Percentiles rank a stretch among this genome's conserved stretches.
Evolutionary conservation across 2,113 vertebrate genomes (phyloP).

Genomic region (Montifringilla adamsi): DNA sequence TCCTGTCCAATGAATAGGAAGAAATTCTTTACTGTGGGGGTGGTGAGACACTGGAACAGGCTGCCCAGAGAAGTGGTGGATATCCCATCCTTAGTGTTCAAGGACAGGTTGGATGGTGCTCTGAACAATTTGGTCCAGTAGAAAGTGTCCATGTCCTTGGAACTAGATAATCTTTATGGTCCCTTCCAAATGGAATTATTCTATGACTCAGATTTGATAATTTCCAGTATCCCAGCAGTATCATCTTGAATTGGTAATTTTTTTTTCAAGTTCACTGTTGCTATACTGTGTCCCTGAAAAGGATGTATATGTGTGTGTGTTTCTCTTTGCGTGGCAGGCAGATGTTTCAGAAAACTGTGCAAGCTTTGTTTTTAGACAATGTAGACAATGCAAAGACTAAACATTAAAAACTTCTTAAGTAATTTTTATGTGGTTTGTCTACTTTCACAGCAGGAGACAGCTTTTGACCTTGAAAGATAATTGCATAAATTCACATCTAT

Average conservation of each 20-base stretch:
- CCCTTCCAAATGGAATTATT: not conserved
- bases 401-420: not conserved
- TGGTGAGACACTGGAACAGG: not conserved
- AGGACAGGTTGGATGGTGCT: not conserved
- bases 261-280: not conserved
- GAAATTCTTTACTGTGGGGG: not conserved
- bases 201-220: not conserved
- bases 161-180: not conserved
- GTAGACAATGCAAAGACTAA: not conserved
- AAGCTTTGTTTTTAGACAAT: not conserved
- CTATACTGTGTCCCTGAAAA: not conserved
- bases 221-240: not conserved
- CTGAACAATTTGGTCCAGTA: not conserved
- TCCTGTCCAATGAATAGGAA: not conserved
- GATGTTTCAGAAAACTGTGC: not conserved
- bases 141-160: not conserved
- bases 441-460: not conserved
- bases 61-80: not conserved
- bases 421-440: not conserved
- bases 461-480: constrained; percentile 49
- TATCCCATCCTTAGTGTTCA: not conserved
- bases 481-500: not conserved
- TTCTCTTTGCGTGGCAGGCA: not conserved
- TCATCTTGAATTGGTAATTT: not conserved
- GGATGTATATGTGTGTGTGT: not conserved